A percentile compares a stretch with the other conserved stretches of the same genome.
These are phyloP conservation scores for Pithys albifrons DNA, from an alignment of 2,113 vertebrate genomes.

Conservation along the genomic window DNA sequence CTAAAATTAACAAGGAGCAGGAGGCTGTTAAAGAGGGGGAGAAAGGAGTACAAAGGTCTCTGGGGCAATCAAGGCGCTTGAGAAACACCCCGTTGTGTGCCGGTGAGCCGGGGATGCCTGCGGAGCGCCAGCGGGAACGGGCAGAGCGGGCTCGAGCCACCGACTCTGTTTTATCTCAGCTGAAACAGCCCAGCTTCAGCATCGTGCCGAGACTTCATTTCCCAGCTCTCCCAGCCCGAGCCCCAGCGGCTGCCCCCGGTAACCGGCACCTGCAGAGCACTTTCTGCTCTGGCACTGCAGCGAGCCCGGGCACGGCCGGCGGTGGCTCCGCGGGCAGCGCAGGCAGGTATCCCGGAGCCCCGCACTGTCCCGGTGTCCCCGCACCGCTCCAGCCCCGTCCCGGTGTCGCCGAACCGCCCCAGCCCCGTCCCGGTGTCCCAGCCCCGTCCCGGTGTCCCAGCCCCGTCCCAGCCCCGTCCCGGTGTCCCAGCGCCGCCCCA, in stretches of 20 bases:
- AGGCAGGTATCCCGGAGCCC: not conserved
- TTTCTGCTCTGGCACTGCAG: not conserved
- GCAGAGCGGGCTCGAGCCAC: not conserved
- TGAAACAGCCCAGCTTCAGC: accelerated
- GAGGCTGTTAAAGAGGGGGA: not conserved
- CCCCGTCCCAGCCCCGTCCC: no score
- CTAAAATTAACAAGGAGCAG: not conserved
- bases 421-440: no score
- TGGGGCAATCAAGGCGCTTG: not conserved
- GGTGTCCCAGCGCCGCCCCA: no score
- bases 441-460: no score
- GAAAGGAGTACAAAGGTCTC: not conserved
- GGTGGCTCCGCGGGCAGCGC: not conserved
- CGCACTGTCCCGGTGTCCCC: not conserved
- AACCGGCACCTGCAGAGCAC: not conserved
- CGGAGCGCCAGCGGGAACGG: not conserved
- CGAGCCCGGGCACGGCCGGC: not conserved
- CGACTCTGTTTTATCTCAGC: not conserved
- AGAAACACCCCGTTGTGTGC: not conserved
- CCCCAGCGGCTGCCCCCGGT: not conserved
- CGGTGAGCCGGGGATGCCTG: not conserved
- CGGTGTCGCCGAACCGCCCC: no score
- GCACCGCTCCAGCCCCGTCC: no score
- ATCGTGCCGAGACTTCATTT: not conserved
- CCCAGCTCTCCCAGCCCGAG: not conserved